Evolutionary conservation across 35 echinoderm and acorn worm species (phyloP).

Genomic region (Chiridota heheva): DNA sequence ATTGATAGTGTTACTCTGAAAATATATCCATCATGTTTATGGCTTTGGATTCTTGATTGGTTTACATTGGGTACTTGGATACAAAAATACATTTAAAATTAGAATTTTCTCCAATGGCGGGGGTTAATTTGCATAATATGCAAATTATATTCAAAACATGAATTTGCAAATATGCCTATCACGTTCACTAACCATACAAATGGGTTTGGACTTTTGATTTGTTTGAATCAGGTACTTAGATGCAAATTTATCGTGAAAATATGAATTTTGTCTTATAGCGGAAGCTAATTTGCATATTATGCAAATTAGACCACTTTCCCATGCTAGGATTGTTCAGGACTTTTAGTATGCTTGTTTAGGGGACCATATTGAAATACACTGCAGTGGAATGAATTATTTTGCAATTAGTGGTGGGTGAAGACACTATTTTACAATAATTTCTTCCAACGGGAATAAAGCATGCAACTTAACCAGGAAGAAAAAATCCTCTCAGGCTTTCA

Average conservation of each 20-base stretch:
- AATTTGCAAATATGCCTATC: neutral
- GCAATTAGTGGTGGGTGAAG: no score
- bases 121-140: neutral
- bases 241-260: neutral
- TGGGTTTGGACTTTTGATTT: neutral
- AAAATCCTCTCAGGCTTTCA: no score
- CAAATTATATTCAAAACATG: neutral
- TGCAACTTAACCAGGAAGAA: no score
- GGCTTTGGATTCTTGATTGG: neutral
- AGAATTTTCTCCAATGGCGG: neutral
- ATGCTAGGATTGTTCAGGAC: no score
- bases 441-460: no score
- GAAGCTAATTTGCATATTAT: neutral
- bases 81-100: neutral
- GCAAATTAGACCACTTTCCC: slow-evolving; percentile 7
- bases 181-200: neutral
- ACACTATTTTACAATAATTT: no score
- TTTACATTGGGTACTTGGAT: neutral
- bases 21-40: neutral
- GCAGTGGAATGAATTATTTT: neutral
- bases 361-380: neutral
- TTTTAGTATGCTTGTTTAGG: no score
- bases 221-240: neutral
- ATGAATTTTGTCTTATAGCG: neutral
- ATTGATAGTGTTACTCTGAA: neutral